Conservation (phyloP, 2,797 vertebrate genomes). For the Columba guinea region DNA sequence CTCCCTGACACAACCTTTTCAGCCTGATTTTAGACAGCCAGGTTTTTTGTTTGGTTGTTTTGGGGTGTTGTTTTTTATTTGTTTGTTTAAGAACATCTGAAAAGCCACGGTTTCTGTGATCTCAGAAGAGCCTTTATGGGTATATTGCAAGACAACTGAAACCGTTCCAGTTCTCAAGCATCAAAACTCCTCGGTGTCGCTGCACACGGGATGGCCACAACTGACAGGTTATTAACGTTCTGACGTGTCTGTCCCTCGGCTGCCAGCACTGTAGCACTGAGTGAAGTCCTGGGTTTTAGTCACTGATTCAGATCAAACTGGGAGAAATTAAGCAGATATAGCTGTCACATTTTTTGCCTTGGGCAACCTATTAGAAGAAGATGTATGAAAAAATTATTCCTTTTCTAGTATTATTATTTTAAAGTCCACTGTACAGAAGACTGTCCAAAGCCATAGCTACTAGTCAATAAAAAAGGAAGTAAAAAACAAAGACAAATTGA, state of each 20-base stretch:
- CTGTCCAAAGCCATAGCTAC: background rate
- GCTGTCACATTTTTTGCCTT: background rate
- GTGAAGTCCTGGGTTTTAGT: background rate
- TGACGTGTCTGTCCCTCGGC: background rate
- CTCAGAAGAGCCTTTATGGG: background rate
- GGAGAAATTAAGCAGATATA: background rate
- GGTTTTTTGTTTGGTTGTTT: background rate
- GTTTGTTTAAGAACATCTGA: background rate
- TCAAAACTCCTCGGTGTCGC: background rate
- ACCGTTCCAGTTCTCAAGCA: rapidly evolving
- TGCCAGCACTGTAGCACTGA: background rate
- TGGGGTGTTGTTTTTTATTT: background rate
- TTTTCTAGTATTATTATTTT: background rate
- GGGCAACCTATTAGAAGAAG: background rate
- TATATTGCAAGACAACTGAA: background rate
- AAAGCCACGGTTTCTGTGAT: background rate
- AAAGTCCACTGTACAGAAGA: background rate
- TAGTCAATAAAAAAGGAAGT: background rate
- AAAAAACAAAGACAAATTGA: background rate
- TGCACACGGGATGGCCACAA: background rate
- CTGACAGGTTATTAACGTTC: background rate
- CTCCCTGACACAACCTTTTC: background rate
- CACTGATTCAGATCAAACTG: background rate
- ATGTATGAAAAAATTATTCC: background rate
- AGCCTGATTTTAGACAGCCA: background rate